Evolutionary conservation across 2,888 invertebrate genomes (phyloP).

Genomic region (Clostera curtula): DNA sequence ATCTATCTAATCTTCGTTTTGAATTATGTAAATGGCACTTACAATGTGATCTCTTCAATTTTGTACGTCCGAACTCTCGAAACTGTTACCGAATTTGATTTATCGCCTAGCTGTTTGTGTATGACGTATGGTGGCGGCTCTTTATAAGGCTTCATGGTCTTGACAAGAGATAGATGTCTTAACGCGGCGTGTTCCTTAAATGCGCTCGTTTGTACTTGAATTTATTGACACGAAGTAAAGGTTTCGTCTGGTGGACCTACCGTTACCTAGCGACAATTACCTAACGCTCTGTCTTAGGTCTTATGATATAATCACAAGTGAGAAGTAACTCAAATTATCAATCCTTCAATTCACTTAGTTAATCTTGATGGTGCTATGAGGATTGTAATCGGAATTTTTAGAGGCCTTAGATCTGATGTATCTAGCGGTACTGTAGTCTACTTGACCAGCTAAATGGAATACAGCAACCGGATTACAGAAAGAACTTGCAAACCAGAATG

Average conservation of each 20-base stretch:
- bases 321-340: too few relatives aligned
- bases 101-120: constrained; percentile 38
- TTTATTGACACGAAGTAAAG: constrained; percentile 70
- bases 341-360: too few relatives aligned
- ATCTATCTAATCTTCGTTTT: constrained; percentile 36
- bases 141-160: constrained; percentile 34
- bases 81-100: constrained; percentile 52
- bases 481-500: too few relatives aligned
- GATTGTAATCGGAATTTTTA: too few relatives aligned
- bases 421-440: too few relatives aligned
- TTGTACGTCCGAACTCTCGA: constrained; percentile 35
- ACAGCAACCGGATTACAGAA: too few relatives aligned
- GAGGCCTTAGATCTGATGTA: too few relatives aligned
- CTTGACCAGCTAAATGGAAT: too few relatives aligned
- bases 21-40: constrained; percentile 49
- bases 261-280: too few relatives aligned
- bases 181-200: constrained; percentile 50
- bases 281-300: too few relatives aligned
- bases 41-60: constrained; percentile 40
- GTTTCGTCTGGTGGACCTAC: constrained; percentile 39
- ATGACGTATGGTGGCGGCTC: constrained; percentile 43
- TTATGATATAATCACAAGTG: too few relatives aligned
- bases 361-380: too few relatives aligned
- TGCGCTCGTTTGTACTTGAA: constrained; percentile 63
- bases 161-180: constrained; percentile 63